These are phyloP conservation scores for Phodopus roborovskii DNA, from an alignment of 2,113 vertebrate genomes.

Conservation along the genomic window DNA sequence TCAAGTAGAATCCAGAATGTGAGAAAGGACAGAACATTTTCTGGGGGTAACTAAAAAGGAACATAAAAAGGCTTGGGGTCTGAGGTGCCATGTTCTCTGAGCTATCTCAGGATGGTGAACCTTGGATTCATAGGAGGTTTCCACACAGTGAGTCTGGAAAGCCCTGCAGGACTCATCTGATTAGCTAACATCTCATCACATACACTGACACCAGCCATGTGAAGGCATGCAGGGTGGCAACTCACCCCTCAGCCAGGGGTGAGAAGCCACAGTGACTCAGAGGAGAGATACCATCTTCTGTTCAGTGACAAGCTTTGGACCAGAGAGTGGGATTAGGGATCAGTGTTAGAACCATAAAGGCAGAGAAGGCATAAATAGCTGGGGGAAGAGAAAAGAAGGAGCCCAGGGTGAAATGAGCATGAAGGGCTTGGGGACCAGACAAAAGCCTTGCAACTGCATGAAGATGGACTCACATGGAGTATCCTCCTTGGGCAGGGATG, in stretches of 20 bases:
- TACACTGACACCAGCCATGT: background rate
- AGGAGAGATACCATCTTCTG: background rate
- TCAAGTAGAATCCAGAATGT: background rate
- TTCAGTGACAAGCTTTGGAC: background rate
- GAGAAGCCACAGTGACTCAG: background rate
- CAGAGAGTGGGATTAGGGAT: background rate
- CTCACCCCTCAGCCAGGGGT: rapidly evolving
- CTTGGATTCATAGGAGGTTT: background rate
- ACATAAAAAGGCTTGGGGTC: background rate
- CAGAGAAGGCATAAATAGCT: background rate
- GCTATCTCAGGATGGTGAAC: background rate
- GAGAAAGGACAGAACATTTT: background rate
- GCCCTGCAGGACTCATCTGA: background rate
- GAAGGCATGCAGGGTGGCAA: background rate
- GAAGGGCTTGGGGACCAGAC: background rate
- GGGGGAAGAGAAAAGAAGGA: background rate
- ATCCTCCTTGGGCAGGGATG: background rate
- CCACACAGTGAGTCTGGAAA: background rate
- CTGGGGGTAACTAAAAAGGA: background rate
- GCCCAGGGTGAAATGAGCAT: background rate
- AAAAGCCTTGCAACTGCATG: background rate
- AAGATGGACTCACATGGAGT: background rate
- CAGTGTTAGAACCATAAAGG: background rate
- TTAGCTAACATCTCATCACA: background rate
- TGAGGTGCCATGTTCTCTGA: background rate